These are phyloP conservation scores for Drosophila bunnanda DNA, from an alignment of 2,888 invertebrate species.

Conservation along the genomic window DNA sequence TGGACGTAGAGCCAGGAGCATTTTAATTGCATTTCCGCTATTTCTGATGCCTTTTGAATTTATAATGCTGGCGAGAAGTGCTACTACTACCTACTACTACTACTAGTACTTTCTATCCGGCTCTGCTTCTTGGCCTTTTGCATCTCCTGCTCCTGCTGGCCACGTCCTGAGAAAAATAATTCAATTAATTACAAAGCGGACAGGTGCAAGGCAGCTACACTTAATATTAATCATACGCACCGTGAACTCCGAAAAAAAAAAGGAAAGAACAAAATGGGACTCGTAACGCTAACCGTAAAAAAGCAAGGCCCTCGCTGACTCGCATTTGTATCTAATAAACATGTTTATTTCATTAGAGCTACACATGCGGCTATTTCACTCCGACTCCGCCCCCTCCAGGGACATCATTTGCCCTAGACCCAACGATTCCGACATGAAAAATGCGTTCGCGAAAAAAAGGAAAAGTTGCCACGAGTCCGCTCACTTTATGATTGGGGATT, in stretches of 20 bases:
- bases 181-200: conserved; percentile 77
- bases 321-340: conserved; percentile 74
- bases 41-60: conserved; percentile 78
- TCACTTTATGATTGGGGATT: conserved; percentile 75
- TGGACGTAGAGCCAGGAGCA: conserved; percentile 47
- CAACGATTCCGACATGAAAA: conserved; percentile 77
- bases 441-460: conserved; percentile 71
- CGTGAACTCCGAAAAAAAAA: conserved; percentile 30
- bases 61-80: conserved; percentile 57
- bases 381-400: conserved; percentile 31
- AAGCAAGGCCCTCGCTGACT: conserved; percentile 47
- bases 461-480: conserved; percentile 51
- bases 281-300: conserved; percentile 18
- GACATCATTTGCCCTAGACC: conserved; percentile 71
- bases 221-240: conserved; percentile 75
- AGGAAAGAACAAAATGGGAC: neutral
- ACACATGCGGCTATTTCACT: conserved; percentile 68
- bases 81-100: conserved; percentile 1
- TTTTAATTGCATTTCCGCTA: conserved; percentile 79
- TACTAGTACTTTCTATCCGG: conserved; percentile 2
- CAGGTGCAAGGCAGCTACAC: conserved; percentile 66
- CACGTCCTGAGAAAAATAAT: conserved; percentile 75
- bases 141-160: conserved; percentile 13
- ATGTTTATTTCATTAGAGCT: conserved; percentile 78
- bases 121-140: neutral